Evolutionary conservation across 2,797 vertebrate genomes (phyloP), one percentile per base, ranked within the genome.

Genomic region (Siniperca obscura): DNA sequence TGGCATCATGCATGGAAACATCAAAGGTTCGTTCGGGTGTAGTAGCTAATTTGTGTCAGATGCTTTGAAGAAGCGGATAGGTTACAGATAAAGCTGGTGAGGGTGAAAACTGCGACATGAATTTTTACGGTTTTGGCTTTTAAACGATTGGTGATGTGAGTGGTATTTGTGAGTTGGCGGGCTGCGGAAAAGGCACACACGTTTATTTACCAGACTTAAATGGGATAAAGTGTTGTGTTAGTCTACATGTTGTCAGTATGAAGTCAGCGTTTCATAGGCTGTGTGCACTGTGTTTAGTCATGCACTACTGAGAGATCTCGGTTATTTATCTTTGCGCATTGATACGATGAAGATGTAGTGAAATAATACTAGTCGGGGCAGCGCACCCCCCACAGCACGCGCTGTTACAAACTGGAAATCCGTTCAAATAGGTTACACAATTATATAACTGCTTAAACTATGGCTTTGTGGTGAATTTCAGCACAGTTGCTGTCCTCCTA

Each of bases 161-260:
- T n/a, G 77, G 44, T 66, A 44, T 70, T 21, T 9, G 59, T 40
- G 82, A 85, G 85, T 91, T 85, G 87, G 85, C 61, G 78, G 68
- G 74, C 44, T 87, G 86, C 86, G 48, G 74, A 79, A 40, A 70
- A 27, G 12, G 4, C 68, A 60, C 74, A 40, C 76, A 13, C 42
- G 22, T 65, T 44, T 42, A 57, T 76, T 78, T 30, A 17, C 25
- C 19, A 6, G 25, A 13, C 53, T 5, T 0, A 52, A 36, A 66
- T 17, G 62, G 48, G 61, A 70, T 62, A 60, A 86, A 86, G 87
- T 83, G 78, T 5, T 27, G 59, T 30, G 21, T 6, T 53, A 7
- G 30, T 30, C 30, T 38, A 22, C 30, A 17, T 36, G 3, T 11
- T 34, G 71, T 27, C 71, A 14, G 7, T 17, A 19, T 7, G 17